Evolutionary conservation across 23 tunicate species (phyloP).

Genomic region (Aplidium turbinatum): DNA sequence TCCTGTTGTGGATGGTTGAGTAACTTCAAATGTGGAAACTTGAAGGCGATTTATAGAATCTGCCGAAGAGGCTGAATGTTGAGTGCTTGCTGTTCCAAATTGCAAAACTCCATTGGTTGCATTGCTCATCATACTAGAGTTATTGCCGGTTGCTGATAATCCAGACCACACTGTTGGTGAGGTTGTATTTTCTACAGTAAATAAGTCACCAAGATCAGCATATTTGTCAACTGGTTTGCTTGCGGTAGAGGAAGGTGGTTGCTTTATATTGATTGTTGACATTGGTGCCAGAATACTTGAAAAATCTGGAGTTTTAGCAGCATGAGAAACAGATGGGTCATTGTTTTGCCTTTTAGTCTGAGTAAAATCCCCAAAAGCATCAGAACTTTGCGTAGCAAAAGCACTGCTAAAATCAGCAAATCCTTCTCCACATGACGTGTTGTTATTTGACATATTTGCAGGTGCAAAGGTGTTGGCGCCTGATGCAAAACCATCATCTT

Average conservation of each 20-base stretch:
- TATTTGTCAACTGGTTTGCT: constrained; percentile 46
- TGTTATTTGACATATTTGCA: neutral
- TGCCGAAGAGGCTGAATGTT: no score
- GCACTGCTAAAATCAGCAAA: constrained; percentile 89
- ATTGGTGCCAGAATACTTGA: neutral
- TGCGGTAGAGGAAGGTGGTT: constrained; percentile 9
- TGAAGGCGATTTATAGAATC: no score
- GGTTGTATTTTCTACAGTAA: constrained; percentile 48
- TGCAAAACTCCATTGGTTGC: no score
- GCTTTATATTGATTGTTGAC: neutral
- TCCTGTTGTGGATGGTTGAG: no score
- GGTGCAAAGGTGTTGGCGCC: constrained; percentile 33
- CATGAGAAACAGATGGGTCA: constrained; percentile 7
- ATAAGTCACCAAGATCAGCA: constrained; percentile 72
- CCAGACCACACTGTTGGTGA: no score
- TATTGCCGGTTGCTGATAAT: no score
- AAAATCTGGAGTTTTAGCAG: neutral
- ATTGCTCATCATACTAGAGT: no score
- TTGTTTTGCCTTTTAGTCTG: neutral
- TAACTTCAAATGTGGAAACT: no score
- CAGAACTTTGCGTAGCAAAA: constrained; percentile 37
- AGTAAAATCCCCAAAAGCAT: constrained; percentile 45
- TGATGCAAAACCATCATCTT: no score
- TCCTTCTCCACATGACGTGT: constrained; percentile 25
- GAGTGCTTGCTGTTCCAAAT: no score